phyloP scores from a whole-genome alignment of 1,140 invertebrate species.

The Phortica variegata region DNA sequence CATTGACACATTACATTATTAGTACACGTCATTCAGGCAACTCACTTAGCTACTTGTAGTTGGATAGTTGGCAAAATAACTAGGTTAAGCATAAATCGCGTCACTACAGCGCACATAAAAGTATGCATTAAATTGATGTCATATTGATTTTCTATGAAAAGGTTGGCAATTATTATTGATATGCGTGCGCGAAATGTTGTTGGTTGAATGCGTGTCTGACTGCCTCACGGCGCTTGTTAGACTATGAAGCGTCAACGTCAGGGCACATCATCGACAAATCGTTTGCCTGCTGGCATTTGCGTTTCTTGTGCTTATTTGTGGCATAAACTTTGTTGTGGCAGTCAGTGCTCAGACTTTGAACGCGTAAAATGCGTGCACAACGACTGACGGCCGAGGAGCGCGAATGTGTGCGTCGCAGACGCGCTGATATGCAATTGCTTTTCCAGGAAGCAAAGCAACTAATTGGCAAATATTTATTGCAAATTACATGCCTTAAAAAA shows the following conservation, averaged over 20 bases:
- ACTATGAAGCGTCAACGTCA: too few species aligned
- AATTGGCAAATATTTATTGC: slow-evolving; percentile 11
- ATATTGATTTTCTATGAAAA: slow-evolving; percentile 31
- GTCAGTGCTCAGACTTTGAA: neutral
- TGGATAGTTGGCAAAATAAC: too few species aligned
- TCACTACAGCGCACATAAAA: too few species aligned
- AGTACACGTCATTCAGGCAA: too few species aligned
- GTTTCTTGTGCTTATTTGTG: slow-evolving; percentile 6
- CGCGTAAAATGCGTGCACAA: slow-evolving; percentile 33
- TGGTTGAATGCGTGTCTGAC: slow-evolving; percentile 16
- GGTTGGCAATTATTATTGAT: slow-evolving; percentile 17
- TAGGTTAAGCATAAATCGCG: too few species aligned
- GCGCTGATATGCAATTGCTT: slow-evolving; percentile 37
- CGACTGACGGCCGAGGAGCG: slow-evolving; percentile 36
- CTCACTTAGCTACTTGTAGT: too few species aligned
- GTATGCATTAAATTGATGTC: too few species aligned
- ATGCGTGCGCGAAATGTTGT: neutral
- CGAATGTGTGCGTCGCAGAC: slow-evolving; percentile 34
- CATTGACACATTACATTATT: too few species aligned
- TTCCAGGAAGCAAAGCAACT: slow-evolving; percentile 20
- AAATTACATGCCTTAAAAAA: neutral
- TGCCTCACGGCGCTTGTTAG: slow-evolving; percentile 23
- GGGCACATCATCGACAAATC: slow-evolving; percentile 7
- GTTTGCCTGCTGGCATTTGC: slow-evolving; percentile 10
- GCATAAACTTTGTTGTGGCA: slow-evolving; percentile 20